Percentiles rank a stretch among this genome's conserved stretches.
phyloP scores from a whole-genome alignment of 2,888 invertebrate genomes.

The Fragum whitleyi region DNA sequence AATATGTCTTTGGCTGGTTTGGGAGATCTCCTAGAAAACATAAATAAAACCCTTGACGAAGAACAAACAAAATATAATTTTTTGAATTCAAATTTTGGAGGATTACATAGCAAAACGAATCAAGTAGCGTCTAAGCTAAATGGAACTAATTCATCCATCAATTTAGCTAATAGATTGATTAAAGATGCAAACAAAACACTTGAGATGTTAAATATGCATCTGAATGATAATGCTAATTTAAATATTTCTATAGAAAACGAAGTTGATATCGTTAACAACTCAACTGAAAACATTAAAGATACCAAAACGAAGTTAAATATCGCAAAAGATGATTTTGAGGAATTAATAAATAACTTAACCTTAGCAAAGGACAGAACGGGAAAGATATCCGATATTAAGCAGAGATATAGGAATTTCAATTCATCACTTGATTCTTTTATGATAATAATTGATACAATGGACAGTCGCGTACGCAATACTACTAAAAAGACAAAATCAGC shows the following conservation, averaged over 20 bases:
- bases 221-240: neutral
- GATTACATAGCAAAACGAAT: slow-evolving; percentile 31
- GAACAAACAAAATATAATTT: slow-evolving; percentile 53
- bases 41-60: slow-evolving; percentile 44
- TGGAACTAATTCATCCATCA: slow-evolving; percentile 22
- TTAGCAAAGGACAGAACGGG: slow-evolving; percentile 20
- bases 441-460: slow-evolving; percentile 2
- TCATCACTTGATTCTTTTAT: slow-evolving; percentile 31
- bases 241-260: neutral
- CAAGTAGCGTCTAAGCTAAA: slow-evolving; percentile 21
- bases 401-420: slow-evolving; percentile 33
- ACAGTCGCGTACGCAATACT: neutral
- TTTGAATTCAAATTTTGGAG: slow-evolving; percentile 41
- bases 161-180: neutral
- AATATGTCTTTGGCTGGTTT: slow-evolving; percentile 35
- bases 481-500: neutral
- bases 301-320: neutral
- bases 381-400: slow-evolving; percentile 35
- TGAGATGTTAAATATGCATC: neutral
- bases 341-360: slow-evolving; percentile 30
- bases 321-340: neutral
- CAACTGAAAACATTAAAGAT: neutral
- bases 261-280: neutral
- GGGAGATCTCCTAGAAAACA: slow-evolving; percentile 1
- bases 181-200: neutral